Percentiles rank a stretch among this genome's conserved stretches.
Conservation (phyloP, 2,797 vertebrate species). For the Amblyraja radiata region DNA sequence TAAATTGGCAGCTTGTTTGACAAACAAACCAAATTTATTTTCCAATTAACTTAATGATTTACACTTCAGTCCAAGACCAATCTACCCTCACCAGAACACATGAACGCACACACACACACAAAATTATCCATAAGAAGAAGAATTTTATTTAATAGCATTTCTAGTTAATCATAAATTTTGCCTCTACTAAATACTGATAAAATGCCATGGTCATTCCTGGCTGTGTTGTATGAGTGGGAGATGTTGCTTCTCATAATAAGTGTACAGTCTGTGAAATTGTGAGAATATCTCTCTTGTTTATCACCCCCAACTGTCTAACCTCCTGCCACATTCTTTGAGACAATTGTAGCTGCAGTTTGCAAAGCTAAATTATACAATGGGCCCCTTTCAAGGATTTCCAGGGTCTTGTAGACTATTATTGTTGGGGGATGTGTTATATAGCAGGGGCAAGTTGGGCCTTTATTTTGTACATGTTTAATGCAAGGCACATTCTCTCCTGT, state of each 20-base stretch:
- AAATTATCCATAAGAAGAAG: not conserved
- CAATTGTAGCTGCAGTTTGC: not conserved
- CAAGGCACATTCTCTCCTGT: too few relatives aligned
- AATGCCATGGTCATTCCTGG: not conserved
- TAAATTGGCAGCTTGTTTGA: not conserved
- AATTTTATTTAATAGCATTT: not conserved
- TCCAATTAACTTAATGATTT: constrained; percentile 2
- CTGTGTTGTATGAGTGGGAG: constrained; percentile 22
- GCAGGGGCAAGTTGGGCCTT: too few relatives aligned
- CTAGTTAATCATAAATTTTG: not conserved
- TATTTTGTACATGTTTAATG: too few relatives aligned
- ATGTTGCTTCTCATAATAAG: not conserved
- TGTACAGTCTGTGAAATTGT: not conserved
- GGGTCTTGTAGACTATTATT: too few relatives aligned
- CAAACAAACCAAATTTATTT: not conserved
- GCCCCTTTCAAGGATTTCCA: not conserved
- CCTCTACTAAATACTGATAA: not conserved
- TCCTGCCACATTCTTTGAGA: constrained; percentile 20
- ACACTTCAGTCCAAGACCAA: not conserved
- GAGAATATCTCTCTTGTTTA: constrained; percentile 8
- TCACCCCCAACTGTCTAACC: not conserved
- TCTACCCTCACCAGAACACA: not conserved
- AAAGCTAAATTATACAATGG: not conserved
- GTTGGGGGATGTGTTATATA: too few relatives aligned
- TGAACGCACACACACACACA: not conserved